Conservation (phyloP, 2,797 vertebrate species). For the Tympanoctomys barrerae region DNA sequence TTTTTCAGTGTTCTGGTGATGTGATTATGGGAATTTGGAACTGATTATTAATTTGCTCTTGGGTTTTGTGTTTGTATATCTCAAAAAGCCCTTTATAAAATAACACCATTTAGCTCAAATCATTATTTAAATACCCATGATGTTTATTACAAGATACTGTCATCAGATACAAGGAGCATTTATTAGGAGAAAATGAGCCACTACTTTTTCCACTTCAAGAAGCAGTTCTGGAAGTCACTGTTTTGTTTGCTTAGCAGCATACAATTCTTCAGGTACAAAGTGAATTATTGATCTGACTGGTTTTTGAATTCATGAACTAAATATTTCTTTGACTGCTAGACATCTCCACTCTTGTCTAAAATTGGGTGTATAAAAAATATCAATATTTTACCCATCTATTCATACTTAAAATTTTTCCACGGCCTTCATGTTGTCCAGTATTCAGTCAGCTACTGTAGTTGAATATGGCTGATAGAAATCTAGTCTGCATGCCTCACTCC, state of each 20-base stretch:
- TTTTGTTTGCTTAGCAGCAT: neutral
- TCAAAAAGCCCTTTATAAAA: constrained; percentile 82
- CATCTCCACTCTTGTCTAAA: neutral
- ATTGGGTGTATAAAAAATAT: neutral
- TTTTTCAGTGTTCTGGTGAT: constrained; percentile 81
- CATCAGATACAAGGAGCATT: constrained; percentile 23
- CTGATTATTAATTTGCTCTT: constrained; percentile 83
- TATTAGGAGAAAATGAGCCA: constrained; percentile 7
- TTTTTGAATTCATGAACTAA: constrained; percentile 32
- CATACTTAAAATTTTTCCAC: constrained; percentile 7
- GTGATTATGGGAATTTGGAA: constrained; percentile 81
- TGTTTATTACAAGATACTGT: constrained; percentile 30
- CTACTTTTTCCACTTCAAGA: neutral
- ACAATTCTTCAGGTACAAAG: constrained; percentile 16
- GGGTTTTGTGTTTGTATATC: constrained; percentile 72
- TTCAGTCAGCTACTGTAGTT: neutral
- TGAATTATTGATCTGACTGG: neutral
- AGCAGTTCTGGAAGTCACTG: neutral
- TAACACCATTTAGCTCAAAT: constrained; percentile 78
- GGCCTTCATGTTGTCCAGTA: neutral
- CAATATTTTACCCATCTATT: constrained; percentile 40
- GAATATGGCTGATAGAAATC: neutral
- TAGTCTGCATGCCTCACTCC: neutral
- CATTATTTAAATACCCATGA: constrained; percentile 40
- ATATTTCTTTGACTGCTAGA: neutral